Conservation (phyloP, 2,888 invertebrate genomes). For the Cheilosia variabilis region DNA sequence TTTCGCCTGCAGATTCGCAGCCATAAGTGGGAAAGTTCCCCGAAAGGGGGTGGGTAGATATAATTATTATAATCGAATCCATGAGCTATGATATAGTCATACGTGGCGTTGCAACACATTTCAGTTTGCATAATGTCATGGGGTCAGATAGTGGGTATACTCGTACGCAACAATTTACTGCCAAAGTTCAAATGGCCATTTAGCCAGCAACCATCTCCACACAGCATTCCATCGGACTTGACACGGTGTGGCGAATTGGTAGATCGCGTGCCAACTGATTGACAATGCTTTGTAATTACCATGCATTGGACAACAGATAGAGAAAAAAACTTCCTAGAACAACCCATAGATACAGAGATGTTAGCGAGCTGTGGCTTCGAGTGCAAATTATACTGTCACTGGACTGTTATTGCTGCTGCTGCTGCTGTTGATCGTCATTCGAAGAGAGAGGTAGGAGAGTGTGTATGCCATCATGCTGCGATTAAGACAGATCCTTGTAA, state of each 20-base stretch:
- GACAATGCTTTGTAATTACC: slow-evolving; percentile 73
- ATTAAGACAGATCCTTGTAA: slow-evolving; percentile 71
- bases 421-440: slow-evolving; percentile 24
- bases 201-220: slow-evolving; percentile 12
- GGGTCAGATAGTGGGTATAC: slow-evolving; percentile 45
- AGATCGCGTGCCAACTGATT: slow-evolving; percentile 73
- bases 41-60: slow-evolving; percentile 11
- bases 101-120: slow-evolving; percentile 41
- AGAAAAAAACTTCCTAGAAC: slow-evolving; percentile 63
- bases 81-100: slow-evolving; percentile 15
- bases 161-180: slow-evolving; percentile 29
- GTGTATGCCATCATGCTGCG: slow-evolving; percentile 30
- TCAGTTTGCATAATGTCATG: slow-evolving; percentile 57
- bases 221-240: slow-evolving; percentile 23
- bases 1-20: slow-evolving; percentile 16
- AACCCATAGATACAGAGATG: slow-evolving; percentile 43
- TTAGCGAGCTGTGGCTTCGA: slow-evolving; percentile 40
- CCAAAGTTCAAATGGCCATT: slow-evolving; percentile 65
- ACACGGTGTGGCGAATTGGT: slow-evolving; percentile 38
- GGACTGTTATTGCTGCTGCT: slow-evolving; percentile 50
- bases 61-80: slow-evolving; percentile 52
- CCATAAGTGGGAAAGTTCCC: slow-evolving; percentile 25
- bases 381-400: slow-evolving; percentile 75
- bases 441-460: background rate
- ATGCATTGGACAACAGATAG: slow-evolving; percentile 12